A percentile compares a stretch with the other conserved stretches of the same genome.
Conservation (phyloP, 2,888 invertebrate species). For the Noctua janthe region DNA sequence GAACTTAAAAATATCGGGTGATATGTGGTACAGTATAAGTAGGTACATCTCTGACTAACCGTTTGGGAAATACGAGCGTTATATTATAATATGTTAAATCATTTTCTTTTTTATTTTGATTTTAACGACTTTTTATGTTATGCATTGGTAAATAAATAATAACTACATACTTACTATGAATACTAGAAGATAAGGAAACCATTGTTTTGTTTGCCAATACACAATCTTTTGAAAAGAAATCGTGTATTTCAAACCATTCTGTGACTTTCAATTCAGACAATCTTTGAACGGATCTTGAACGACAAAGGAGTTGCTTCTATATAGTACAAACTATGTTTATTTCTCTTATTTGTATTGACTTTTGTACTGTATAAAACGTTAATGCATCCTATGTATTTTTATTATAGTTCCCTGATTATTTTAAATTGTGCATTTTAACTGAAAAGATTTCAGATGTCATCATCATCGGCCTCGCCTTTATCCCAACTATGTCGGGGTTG, state of each 20-base stretch:
- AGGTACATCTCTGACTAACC: not conserved
- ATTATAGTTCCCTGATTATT: not conserved
- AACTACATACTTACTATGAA: not conserved
- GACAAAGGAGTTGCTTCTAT: constrained; percentile 25
- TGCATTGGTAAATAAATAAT: not conserved
- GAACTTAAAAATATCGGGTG: not conserved
- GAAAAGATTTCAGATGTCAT: no score
- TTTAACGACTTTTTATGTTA: not conserved
- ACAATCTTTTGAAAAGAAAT: constrained; percentile 22
- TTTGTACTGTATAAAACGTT: not conserved
- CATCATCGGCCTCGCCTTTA: no score
- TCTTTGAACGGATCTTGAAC: constrained; percentile 43
- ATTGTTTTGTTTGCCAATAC: not conserved
- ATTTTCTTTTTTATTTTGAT: no score
- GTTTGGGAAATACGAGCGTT: not conserved
- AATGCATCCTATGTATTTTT: not conserved
- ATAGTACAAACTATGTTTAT: constrained; percentile 20
- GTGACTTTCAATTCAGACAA: constrained; percentile 28
- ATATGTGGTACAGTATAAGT: not conserved
- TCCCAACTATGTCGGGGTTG: no score
- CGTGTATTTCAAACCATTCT: constrained; percentile 23
- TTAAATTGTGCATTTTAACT: no score
- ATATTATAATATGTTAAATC: not conserved
- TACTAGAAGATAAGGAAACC: not conserved
- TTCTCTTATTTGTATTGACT: constrained; percentile 19